Evolutionary conservation across 2,113 vertebrate species (phyloP).

Genomic region (human (Homo sapiens)): GRCh38 chr5:107968001-107968500

Average conservation of each 20-base stretch:
- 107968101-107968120: not conserved
- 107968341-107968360: conserved; percentile 38
- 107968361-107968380: conserved; percentile 21
- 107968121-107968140: not conserved
- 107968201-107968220: not conserved
- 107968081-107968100: not conserved
- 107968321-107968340: not conserved
- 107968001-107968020: not conserved
- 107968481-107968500: conserved; percentile 72
- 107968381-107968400: conserved; percentile 38
- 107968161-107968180: not conserved
- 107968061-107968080: not conserved
- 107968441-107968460: conserved; percentile 56
- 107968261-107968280: not conserved
- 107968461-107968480: conserved; percentile 67
- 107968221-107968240: not conserved
- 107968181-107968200: not conserved
- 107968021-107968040: not conserved
- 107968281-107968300: not conserved
- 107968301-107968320: not conserved
- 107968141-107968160: not conserved
- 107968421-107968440: conserved; percentile 35
- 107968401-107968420: conserved; percentile 25
- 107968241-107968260: not conserved
- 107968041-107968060: not conserved